Conservation (phyloP, 2,888 invertebrate species). For the Rhamphomyia laevipes region DNA sequence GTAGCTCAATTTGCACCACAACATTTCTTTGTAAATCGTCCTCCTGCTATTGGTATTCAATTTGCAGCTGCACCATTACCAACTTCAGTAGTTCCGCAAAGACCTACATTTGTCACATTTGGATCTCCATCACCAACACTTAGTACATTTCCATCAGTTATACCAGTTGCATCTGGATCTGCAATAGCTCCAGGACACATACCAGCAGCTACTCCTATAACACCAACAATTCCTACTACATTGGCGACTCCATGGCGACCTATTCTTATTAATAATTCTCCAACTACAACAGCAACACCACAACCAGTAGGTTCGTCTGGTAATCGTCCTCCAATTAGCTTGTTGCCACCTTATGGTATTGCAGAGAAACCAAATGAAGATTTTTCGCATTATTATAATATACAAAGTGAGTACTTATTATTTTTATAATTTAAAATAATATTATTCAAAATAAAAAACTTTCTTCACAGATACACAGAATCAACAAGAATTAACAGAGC, state of each 20-base stretch:
- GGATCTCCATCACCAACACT: background rate
- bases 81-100: background rate
- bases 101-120: background rate
- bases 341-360: background rate
- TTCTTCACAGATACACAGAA: too few relatives aligned
- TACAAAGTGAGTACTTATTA: too few relatives aligned
- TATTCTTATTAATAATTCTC: background rate
- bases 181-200: background rate
- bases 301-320: background rate
- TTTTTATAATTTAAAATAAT: too few relatives aligned
- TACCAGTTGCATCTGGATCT: background rate
- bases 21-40: background rate
- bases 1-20: background rate
- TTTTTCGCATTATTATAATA: too few relatives aligned
- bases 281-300: background rate
- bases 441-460: too few relatives aligned
- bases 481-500: too few relatives aligned
- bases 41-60: background rate
- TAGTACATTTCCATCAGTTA: background rate
- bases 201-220: constrained; percentile 12
- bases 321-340: background rate
- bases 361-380: too few relatives aligned
- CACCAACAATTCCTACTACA: constrained; percentile 14
- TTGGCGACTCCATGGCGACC: constrained; percentile 10
- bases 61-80: background rate